phyloP scores from a whole-genome alignment of 2,113 vertebrate genomes.

The Megaleporinus macrocephalus region DNA sequence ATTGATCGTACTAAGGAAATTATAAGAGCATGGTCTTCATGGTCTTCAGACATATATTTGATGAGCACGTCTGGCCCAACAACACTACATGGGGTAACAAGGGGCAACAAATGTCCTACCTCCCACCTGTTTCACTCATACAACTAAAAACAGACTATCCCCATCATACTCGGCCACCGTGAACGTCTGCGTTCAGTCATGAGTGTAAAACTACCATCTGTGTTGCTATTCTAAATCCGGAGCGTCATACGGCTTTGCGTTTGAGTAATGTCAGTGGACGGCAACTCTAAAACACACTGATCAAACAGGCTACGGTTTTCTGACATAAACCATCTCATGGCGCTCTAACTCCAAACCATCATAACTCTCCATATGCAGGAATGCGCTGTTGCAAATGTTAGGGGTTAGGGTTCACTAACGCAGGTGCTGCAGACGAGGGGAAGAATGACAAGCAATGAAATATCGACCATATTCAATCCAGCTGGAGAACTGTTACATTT shows the following conservation, averaged over 20 bases:
- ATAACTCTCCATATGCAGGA: slow-evolving; percentile 14
- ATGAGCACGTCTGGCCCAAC: too few relatives aligned
- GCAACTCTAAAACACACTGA: neutral
- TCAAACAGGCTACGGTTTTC: slow-evolving; percentile 11
- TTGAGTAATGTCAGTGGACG: neutral
- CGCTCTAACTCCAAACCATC: neutral
- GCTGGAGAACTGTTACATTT: slow-evolving; percentile 9
- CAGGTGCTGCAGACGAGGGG: slow-evolving; percentile 8
- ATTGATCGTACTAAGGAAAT: too few relatives aligned
- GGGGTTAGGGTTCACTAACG: slow-evolving; percentile 8
- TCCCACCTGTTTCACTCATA: neutral
- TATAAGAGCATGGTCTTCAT: too few relatives aligned
- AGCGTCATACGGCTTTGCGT: neutral
- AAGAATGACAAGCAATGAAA: slow-evolving; percentile 9
- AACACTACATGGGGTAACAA: neutral
- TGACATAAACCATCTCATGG: neutral
- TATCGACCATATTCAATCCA: slow-evolving; percentile 22
- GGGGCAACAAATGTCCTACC: neutral
- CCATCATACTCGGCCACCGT: neutral
- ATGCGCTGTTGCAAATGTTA: slow-evolving; percentile 5
- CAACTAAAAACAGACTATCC: neutral
- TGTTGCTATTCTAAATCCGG: neutral
- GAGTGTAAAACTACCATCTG: slow-evolving; percentile 3
- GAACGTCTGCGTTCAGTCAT: neutral
- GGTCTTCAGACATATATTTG: too few relatives aligned